These are phyloP conservation scores for Oryzaephilus surinamensis DNA, from an alignment of 1,140 invertebrate genomes.

Conservation along the genomic window DNA sequence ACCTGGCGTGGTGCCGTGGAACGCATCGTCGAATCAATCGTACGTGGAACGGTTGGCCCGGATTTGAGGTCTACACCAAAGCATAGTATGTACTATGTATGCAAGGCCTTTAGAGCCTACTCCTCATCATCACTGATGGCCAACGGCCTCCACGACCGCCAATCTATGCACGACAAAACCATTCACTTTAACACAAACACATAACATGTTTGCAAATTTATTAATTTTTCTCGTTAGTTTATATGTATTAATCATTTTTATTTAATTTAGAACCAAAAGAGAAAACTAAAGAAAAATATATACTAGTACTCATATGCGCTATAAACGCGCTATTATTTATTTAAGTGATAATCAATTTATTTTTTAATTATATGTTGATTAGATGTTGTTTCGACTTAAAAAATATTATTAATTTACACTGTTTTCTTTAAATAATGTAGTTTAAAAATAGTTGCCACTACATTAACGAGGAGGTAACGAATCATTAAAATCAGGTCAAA, in stretches of 20 bases:
- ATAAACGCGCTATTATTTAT: too few relatives aligned
- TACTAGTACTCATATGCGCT: too few relatives aligned
- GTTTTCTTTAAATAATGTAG: conserved; percentile 1
- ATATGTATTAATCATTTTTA: too few relatives aligned
- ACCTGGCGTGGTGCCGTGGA: conserved; percentile 25
- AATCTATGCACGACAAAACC: conserved; percentile 31
- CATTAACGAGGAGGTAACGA: conserved; percentile 34
- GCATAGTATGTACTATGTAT: too few relatives aligned
- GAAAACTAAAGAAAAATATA: too few relatives aligned
- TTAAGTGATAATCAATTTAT: too few relatives aligned
- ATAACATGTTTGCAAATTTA: conserved; percentile 19
- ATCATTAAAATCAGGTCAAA: conserved; percentile 15
- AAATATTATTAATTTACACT: conserved; percentile 3
- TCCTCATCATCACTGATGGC: too few relatives aligned
- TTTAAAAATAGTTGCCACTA: conserved; percentile 19
- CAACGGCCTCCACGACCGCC: conserved; percentile 23
- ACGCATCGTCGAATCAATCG: conserved; percentile 11
- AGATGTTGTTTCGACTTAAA: too few relatives aligned
- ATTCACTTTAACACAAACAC: conserved; percentile 27
- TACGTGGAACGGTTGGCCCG: background rate
- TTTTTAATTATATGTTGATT: too few relatives aligned
- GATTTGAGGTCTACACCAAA: too few relatives aligned
- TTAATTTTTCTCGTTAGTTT: conserved; percentile 2
- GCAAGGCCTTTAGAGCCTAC: too few relatives aligned
- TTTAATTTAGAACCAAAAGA: too few relatives aligned